A percentile compares a stretch with the other conserved stretches of the same genome.
Conservation (phyloP, 2,888 invertebrate species). For the Cyaniris semiargus region DNA sequence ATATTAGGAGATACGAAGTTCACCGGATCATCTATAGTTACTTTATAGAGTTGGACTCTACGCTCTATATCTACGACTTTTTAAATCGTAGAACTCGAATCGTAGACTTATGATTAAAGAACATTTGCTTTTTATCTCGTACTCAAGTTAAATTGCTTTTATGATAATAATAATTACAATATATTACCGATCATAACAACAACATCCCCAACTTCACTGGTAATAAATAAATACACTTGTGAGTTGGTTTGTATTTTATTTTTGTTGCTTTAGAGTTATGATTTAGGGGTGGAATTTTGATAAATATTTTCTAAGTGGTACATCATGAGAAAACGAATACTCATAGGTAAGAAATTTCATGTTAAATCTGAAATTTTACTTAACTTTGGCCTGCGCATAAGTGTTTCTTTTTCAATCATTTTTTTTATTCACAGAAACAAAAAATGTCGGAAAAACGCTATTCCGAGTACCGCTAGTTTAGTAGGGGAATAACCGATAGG, state of each 20-base stretch:
- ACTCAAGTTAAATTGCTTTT: background rate
- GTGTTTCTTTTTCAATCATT: no score
- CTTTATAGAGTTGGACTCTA: no score
- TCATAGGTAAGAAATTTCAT: no score
- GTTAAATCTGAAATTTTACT: no score
- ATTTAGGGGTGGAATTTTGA: no score
- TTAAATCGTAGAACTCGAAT: background rate
- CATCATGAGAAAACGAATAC: no score
- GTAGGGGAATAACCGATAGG: constrained; percentile 26
- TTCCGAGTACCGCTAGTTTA: background rate
- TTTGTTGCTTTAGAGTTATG: background rate
- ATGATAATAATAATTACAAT: background rate
- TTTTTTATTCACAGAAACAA: no score
- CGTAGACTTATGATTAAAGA: background rate
- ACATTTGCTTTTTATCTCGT: background rate
- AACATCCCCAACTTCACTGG: background rate
- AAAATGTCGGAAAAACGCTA: background rate
- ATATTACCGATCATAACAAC: background rate
- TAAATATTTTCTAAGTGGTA: no score
- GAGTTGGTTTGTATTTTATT: background rate
- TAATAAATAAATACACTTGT: background rate
- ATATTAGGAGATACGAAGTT: no score
- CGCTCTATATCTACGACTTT: no score
- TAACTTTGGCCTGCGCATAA: no score
- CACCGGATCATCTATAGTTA: no score